These are phyloP conservation scores for Lichenostomus cassidix DNA, from an alignment of 2,113 vertebrate genomes.

Conservation along the genomic window DNA sequence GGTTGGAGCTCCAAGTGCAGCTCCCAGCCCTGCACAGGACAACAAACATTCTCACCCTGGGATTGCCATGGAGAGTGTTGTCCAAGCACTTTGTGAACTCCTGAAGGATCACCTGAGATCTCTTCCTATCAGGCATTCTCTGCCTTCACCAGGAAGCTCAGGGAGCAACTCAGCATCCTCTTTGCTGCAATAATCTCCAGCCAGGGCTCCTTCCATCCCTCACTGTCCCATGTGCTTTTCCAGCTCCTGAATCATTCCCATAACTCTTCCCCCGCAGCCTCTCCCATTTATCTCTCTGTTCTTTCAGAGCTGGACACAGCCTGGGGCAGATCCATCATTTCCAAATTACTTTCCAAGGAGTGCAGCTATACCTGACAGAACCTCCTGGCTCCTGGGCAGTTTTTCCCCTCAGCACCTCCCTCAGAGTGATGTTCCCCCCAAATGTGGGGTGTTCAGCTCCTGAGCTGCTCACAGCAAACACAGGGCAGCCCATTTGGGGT, in stretches of 20 bases:
- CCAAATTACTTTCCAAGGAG: neutral
- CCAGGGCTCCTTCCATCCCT: neutral
- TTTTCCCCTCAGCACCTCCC: neutral
- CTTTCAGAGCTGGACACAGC: neutral
- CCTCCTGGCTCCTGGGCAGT: rapidly evolving
- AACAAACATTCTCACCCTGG: neutral
- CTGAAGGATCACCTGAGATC: neutral
- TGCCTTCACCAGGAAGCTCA: neutral
- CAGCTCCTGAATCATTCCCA: neutral
- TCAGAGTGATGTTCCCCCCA: neutral
- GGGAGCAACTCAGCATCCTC: neutral
- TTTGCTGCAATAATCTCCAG: neutral
- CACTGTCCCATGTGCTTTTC: rapidly evolving
- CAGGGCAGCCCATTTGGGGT: neutral
- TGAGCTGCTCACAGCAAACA: neutral
- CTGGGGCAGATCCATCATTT: neutral
- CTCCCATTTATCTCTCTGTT: neutral
- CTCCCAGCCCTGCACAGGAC: neutral
- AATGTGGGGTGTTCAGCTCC: rapidly evolving
- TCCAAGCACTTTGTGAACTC: neutral
- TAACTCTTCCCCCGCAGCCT: neutral
- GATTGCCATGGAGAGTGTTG: neutral
- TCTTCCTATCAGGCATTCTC: neutral
- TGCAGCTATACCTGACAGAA: neutral
- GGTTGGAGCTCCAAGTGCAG: neutral